Base-by-base conservation (phyloP, 2,797 vertebrate species). In the Botia kubotai region DNA sequence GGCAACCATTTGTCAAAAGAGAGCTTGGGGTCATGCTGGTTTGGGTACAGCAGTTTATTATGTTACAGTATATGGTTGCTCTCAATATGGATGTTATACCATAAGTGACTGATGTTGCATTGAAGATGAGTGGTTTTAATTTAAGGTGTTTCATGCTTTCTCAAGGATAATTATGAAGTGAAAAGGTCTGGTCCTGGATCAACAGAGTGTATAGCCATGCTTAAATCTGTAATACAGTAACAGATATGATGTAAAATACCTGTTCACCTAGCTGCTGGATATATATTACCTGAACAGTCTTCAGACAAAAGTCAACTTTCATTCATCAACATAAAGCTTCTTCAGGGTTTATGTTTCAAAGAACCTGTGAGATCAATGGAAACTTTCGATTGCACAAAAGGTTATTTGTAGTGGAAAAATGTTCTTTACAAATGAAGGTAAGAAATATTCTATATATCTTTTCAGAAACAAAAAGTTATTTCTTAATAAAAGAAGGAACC, bases 1-100 rank as follows among this genome's bases (percentile, higher is more conserved):
- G 87, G 91, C 90, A 94, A 94, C 91, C 76, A 86, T 88, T 75
- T 79, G 85, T 88, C 92, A 92, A 91, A 91, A 91, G 92, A 88
- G 88, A 75, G 85, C 87, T 90, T 90, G 81, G 78, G 74, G 89
- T 90, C 91, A 92, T 91, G 90, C 91, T 90, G 89, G 39, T 91
- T 90, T 92, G 48, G 70, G 86, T 90, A 85, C 86, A 89, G 87
- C 88, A 87, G 67, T 19, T 33, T 19, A 55, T 11, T 14, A 36
- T 57, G 19, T 72, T 7, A 36, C 16, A n/a, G 6, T 72, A 19
- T 36, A 72, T 36, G 29, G 53, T 55, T 72, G 48, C 17, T 17
- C 26, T 17, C 23, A n/a, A 53, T 55, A 17, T 55, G 50, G 17
- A 29, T 17, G 23, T 33, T 17, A 53, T n/a, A 53, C 52, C 52